Evolutionary conservation across 2,113 vertebrate genomes (phyloP), one percentile per base, ranked within the genome.

Genomic region (Sciurus niger): DNA sequence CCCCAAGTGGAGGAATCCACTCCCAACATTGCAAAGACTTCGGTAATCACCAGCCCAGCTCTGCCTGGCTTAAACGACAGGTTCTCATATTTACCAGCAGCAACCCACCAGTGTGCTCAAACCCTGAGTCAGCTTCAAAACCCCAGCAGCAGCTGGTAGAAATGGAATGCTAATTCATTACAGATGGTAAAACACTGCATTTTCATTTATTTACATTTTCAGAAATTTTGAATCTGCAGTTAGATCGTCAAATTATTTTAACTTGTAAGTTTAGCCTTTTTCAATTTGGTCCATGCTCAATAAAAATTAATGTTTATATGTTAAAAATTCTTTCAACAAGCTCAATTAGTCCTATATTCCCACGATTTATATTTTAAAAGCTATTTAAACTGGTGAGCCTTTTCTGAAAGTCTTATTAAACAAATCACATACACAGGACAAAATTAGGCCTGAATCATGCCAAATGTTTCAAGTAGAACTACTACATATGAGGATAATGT

Each of bases 151-250:
- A 98, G 98, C 98, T 98, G 98, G 97, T 96, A 97, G 95, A 98
- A 98, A 98, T 28, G 87, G 98, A 98, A 98, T 98, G 96, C 97
- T 98, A 98, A 98, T 98, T 98, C 97, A 96, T 84, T 97, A 93
- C 96, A 98, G 97, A 98, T 98, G 97, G 97, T 43, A 96, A 98
- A 98, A 97, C 94, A 96, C 86, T 97, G 95, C 91, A 96, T 96
- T 98, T 94, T 95, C 96, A 95, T 96, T 96, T 97, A 97, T 98
- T 97, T 98, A 96, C 82, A 96, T 97, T 94, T 93, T 93, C 89
- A 91, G 94, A 98, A 96, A 98, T 97, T 95, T 90, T 95, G 89
- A 86, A 94, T 95, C 89, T 95, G 46, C 68, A 95, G 65, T 97
- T 92, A 95, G 70, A 97, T 55, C 92, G 51, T 87, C 87, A 96